phyloP scores from a whole-genome alignment of 37 sponge, comb jelly and placozoan genomes.

The Agelas oroides region DNA sequence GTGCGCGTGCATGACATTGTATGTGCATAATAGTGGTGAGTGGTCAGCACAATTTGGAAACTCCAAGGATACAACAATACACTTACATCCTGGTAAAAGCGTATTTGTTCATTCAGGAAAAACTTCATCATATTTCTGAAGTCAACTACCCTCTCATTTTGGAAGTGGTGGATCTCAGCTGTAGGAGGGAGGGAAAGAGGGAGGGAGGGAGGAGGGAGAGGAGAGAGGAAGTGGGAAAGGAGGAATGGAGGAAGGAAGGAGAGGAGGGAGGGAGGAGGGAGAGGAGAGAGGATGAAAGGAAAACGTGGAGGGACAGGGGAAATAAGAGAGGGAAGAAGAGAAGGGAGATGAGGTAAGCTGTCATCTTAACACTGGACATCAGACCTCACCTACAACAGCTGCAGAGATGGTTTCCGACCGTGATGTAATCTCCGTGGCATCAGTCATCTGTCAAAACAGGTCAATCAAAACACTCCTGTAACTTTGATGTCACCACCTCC shows the following conservation, averaged over 20 bases:
- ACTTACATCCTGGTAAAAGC: slow-evolving; percentile 90
- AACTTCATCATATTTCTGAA: slow-evolving; percentile 82
- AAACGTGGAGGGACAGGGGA: no score
- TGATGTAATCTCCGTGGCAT: slow-evolving; percentile 46
- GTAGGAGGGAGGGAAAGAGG: background rate
- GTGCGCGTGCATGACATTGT: background rate
- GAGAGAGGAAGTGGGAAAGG: no score
- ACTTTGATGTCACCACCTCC: background rate
- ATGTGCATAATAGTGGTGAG: background rate
- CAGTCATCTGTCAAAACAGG: slow-evolving; percentile 38
- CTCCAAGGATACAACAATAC: no score
- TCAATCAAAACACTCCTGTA: background rate
- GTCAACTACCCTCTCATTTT: slow-evolving; percentile 87
- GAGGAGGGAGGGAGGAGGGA: no score
- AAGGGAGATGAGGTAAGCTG: no score
- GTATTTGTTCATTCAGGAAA: slow-evolving; percentile 77
- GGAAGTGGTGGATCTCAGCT: slow-evolving; percentile 94
- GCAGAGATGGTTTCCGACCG: slow-evolving; percentile 56
- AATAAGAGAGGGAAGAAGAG: no score
- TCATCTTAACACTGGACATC: no score
- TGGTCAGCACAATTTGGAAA: no score
- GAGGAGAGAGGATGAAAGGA: no score
- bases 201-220: no score
- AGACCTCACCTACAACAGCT: slow-evolving; percentile 21
- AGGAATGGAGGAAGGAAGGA: no score